Conservation (phyloP, 2,797 vertebrate species). For the Centropyge bicolor region DNA sequence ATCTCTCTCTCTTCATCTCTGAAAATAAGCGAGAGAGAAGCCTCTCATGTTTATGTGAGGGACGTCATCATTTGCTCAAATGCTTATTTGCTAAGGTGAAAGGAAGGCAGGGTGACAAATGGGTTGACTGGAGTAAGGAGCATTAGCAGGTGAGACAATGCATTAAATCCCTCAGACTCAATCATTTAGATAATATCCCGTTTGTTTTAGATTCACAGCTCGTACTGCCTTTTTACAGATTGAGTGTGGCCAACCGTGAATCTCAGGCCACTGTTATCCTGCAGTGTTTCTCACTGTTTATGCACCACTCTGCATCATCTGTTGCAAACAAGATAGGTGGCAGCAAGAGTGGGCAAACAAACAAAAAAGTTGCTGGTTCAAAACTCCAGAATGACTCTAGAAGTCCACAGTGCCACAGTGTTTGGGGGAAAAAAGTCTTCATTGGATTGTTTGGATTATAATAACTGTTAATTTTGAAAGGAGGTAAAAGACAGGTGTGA, state of each 20-base stretch:
- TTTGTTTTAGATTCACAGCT: conserved; percentile 91
- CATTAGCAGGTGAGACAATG: conserved; percentile 87
- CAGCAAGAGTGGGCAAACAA: conserved; percentile 5
- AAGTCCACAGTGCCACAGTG: not conserved
- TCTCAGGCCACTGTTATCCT: conserved; percentile 88
- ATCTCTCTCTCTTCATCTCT: conserved; percentile 12
- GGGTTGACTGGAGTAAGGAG: conserved; percentile 87
- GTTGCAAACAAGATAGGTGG: conserved; percentile 22
- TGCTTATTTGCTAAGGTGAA: conserved; percentile 89
- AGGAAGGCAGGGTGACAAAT: conserved; percentile 90
- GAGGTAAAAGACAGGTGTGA: not conserved
- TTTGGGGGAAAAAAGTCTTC: too few species aligned
- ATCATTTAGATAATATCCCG: conserved; percentile 92
- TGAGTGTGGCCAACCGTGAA: conserved; percentile 83
- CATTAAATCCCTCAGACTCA: conserved; percentile 89
- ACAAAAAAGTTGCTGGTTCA: conserved; percentile 7
- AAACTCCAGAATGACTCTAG: not conserved
- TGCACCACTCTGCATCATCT: conserved; percentile 37
- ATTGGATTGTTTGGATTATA: not conserved
- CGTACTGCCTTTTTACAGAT: conserved; percentile 84
- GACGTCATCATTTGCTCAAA: conserved; percentile 86
- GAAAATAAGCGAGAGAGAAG: conserved; percentile 73
- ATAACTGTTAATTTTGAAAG: not conserved
- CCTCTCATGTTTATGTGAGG: conserved; percentile 85
- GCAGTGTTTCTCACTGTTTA: conserved; percentile 75